Evolutionary conservation across 2,797 vertebrate species (phyloP).

Genomic region (Muraenolepis orangiensis): DNA sequence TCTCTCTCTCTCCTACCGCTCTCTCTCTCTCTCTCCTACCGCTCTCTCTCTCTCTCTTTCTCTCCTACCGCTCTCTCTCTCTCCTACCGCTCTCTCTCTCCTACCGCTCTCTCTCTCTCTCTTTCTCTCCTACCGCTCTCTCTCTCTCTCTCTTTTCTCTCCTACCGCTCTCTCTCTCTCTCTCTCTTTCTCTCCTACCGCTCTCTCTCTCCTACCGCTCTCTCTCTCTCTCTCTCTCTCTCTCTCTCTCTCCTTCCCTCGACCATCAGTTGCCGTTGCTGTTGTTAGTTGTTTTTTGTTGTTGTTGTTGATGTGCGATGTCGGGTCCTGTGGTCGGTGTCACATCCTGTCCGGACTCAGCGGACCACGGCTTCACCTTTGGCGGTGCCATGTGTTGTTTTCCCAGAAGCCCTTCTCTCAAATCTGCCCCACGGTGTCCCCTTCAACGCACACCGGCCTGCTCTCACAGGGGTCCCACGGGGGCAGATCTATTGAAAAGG

Average conservation of each 20-base stretch:
- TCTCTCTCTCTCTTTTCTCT: constrained; percentile 32
- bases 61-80: constrained; percentile 13
- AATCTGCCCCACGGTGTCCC: neutral
- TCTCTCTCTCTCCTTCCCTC: too few species aligned
- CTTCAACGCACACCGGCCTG: neutral
- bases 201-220: constrained; percentile 1
- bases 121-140: constrained; percentile 13
- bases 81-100: constrained; percentile 3
- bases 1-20: constrained; percentile 29
- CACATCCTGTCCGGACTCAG: constrained; percentile 35
- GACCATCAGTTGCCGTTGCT: neutral
- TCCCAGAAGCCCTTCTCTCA: constrained; percentile 23
- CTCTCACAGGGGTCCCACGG: constrained; percentile 17
- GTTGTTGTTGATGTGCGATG: constrained; percentile 59
- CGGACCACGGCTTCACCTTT: constrained; percentile 15
- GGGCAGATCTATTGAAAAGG: constrained; percentile 60
- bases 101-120: constrained; percentile 9
- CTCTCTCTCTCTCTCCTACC: constrained; percentile 6
- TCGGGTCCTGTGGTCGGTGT: constrained; percentile 61
- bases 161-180: too few species aligned
- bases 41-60: constrained; percentile 11
- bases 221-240: too few species aligned
- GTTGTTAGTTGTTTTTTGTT: neutral
- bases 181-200: constrained; percentile 14
- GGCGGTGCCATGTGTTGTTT: constrained; percentile 7